Evolutionary conservation across 2,113 vertebrate genomes (phyloP).

Genomic region (Eonycteris spelaea): DNA sequence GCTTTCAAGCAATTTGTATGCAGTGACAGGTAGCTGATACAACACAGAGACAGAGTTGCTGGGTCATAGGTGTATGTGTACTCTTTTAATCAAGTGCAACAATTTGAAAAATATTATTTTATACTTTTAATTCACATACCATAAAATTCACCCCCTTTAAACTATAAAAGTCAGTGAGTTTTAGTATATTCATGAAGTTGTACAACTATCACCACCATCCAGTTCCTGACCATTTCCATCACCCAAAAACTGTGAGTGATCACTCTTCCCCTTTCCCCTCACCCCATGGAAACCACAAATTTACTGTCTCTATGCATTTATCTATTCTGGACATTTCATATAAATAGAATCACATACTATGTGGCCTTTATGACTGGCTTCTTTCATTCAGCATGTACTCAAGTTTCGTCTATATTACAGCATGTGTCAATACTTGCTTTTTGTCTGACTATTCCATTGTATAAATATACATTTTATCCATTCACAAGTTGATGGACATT

Average conservation of each 20-base stretch:
- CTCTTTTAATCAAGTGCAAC: neutral
- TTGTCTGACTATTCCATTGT: neutral
- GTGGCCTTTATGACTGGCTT: neutral
- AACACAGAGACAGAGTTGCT: neutral
- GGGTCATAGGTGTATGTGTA: neutral
- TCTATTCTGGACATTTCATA: neutral
- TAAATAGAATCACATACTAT: neutral
- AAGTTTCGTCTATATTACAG: neutral
- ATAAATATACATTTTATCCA: neutral
- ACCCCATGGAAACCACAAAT: neutral
- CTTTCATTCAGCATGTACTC: neutral
- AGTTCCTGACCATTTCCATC: neutral
- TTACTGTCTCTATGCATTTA: neutral
- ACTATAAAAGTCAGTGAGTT: neutral
- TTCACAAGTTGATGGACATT: neutral
- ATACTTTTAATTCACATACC: neutral
- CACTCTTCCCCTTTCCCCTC: no score
- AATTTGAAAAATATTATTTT: neutral
- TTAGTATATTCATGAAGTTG: neutral
- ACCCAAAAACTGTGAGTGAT: neutral
- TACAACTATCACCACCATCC: neutral
- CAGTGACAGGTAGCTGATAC: neutral
- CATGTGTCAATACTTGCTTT: neutral
- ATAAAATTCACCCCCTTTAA: neutral
- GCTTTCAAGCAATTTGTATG: neutral